Percentiles rank a stretch among this genome's conserved stretches.
These are phyloP conservation scores for Ctenopoma kingsleyae DNA, from an alignment of 2,797 vertebrate genomes.

Conservation along the genomic window DNA sequence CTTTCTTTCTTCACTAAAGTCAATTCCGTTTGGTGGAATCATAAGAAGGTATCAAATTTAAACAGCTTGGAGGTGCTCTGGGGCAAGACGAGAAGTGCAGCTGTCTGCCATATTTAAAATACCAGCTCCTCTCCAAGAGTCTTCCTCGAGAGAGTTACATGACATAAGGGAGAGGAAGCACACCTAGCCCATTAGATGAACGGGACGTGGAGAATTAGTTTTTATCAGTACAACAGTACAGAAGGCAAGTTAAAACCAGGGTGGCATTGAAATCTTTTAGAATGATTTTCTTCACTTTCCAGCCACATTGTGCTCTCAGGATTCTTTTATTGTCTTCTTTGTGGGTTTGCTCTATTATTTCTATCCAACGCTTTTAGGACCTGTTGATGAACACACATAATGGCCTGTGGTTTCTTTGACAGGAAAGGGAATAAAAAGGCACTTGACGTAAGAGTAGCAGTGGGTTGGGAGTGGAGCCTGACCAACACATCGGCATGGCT, in stretches of 20 bases:
- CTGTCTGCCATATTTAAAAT: conserved; percentile 75
- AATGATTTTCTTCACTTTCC: conserved; percentile 15
- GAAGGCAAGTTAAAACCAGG: conserved; percentile 17
- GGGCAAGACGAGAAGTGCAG: conserved; percentile 53
- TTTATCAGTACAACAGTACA: conserved; percentile 29
- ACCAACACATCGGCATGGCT: neutral
- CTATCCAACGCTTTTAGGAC: conserved; percentile 22
- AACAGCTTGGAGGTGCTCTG: conserved; percentile 73
- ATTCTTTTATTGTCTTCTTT: conserved; percentile 23
- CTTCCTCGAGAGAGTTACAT: conserved; percentile 75
- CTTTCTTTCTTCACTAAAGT: conserved; percentile 71
- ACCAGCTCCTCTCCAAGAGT: conserved; percentile 61
- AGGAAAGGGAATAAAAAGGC: conserved; percentile 36
- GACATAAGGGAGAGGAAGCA: conserved; percentile 39
- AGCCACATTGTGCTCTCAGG: conserved; percentile 6
- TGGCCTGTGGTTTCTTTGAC: conserved; percentile 43
- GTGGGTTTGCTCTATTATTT: conserved; percentile 21
- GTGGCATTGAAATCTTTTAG: conserved; percentile 29
- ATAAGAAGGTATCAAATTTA: conserved; percentile 83
- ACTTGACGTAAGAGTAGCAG: conserved; percentile 16
- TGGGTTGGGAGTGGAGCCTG: conserved; percentile 3
- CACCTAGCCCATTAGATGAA: conserved; percentile 38
- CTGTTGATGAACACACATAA: conserved; percentile 39
- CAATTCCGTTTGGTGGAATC: conserved; percentile 76
- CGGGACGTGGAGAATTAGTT: conserved; percentile 27